Evolutionary conservation across 2,113 vertebrate genomes (phyloP).

Genomic region (Stercorarius parasiticus): DNA sequence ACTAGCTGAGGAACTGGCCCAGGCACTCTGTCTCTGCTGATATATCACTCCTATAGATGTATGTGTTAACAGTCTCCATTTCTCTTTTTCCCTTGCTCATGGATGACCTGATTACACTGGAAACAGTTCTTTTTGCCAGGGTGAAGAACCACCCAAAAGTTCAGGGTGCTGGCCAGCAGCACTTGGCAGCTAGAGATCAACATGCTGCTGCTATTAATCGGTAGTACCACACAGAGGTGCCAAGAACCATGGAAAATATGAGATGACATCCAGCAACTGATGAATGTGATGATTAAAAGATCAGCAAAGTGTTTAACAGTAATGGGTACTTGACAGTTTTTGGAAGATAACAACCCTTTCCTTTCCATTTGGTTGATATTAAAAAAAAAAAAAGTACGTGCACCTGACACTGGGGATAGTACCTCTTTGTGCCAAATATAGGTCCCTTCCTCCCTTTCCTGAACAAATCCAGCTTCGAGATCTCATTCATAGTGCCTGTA

Average conservation of each 20-base stretch:
- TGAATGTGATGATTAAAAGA: conserved; percentile 27
- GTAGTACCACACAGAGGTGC: not conserved
- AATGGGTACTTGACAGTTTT: not conserved
- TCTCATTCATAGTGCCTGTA: not conserved
- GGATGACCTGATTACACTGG: conserved; percentile 13
- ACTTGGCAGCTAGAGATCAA: conserved; percentile 48
- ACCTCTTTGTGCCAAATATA: not conserved
- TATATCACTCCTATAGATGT: not conserved
- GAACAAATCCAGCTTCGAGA: not conserved
- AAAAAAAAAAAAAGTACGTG: not conserved
- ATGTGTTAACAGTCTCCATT: not conserved
- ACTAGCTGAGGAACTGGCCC: not conserved
- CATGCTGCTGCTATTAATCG: conserved; percentile 6
- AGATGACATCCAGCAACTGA: conserved; percentile 11
- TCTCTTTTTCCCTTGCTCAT: not conserved
- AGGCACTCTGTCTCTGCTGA: not conserved
- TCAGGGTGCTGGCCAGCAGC: conserved; percentile 40
- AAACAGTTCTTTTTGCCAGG: conserved; percentile 49
- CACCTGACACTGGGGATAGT: not conserved
- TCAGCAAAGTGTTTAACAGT: not conserved
- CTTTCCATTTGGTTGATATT: not conserved
- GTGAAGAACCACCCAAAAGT: conserved; percentile 40
- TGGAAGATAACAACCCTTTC: not conserved
- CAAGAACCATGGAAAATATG: conserved; percentile 36
- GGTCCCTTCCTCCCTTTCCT: not conserved